A percentile compares a stretch with the other conserved stretches of the same genome.
Conservation (phyloP, 2,797 vertebrate genomes). For the Acanthurus lineatus region DNA sequence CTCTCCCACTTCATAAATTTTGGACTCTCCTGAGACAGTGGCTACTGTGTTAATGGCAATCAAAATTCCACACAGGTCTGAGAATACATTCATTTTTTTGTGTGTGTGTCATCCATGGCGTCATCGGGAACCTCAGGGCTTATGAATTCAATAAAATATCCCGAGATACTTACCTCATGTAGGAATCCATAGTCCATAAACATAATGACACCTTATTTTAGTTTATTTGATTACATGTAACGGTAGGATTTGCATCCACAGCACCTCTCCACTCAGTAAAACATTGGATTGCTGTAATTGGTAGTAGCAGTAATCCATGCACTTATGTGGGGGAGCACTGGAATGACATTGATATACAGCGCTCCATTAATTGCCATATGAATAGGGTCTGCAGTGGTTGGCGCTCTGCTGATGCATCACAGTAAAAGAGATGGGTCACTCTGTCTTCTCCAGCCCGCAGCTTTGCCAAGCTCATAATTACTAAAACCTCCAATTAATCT, state of each 20-base stretch:
- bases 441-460: constrained; percentile 82
- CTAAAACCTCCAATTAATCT: constrained; percentile 88
- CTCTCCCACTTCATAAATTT: constrained; percentile 62
- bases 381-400: constrained; percentile 84
- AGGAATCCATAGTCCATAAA: constrained; percentile 72
- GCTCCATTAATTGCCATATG: constrained; percentile 89
- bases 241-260: constrained; percentile 65
- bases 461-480: constrained; percentile 87
- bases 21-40: constrained; percentile 56
- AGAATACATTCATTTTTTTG: constrained; percentile 42
- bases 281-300: constrained; percentile 75
- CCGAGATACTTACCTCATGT: constrained; percentile 59
- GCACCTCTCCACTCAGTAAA: constrained; percentile 72
- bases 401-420: constrained; percentile 84
- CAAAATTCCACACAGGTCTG: constrained; percentile 50
- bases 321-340: constrained; percentile 73
- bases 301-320: constrained; percentile 72
- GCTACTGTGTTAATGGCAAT: constrained; percentile 65
- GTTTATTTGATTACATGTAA: constrained; percentile 66
- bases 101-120: constrained; percentile 18
- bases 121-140: constrained; percentile 39
- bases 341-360: constrained; percentile 88
- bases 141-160: constrained; percentile 53
- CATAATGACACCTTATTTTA: constrained; percentile 71
- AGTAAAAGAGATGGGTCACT: constrained; percentile 85